Conservation (phyloP, 2,797 vertebrate genomes). For the Moxostoma hubbsi region DNA sequence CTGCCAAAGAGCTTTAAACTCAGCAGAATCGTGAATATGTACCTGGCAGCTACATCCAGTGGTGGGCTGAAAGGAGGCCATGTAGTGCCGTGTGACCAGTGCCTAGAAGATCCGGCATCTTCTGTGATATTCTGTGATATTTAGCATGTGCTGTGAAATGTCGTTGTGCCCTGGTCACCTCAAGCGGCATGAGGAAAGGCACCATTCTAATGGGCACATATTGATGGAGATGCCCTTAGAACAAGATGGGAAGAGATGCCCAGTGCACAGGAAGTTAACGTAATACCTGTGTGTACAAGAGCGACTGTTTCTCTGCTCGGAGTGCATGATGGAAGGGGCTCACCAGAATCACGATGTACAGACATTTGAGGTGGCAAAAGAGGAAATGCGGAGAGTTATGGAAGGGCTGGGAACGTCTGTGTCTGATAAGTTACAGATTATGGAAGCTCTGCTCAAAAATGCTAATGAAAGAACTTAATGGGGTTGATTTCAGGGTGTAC, state of each 20-base stretch:
- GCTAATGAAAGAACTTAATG: conserved; percentile 53
- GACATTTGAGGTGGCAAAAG: conserved; percentile 70
- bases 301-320: conserved; percentile 64
- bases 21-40: conserved; percentile 72
- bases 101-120: conserved; percentile 57
- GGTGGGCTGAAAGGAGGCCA: background rate
- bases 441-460: conserved; percentile 66
- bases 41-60: conserved; percentile 42
- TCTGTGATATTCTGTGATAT: conserved; percentile 79
- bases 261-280: conserved; percentile 65
- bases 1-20: conserved; percentile 79
- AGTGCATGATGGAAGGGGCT: conserved; percentile 64
- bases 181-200: conserved; percentile 69
- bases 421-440: conserved; percentile 68
- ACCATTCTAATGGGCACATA: conserved; percentile 62
- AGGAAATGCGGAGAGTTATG: conserved; percentile 73
- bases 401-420: conserved; percentile 69
- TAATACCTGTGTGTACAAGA: conserved; percentile 77
- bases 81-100: conserved; percentile 69
- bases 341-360: conserved; percentile 76
- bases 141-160: conserved; percentile 73
- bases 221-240: conserved; percentile 62
- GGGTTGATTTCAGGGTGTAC: too few species aligned
- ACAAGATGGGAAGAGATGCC: conserved; percentile 60
- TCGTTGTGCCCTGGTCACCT: conserved; percentile 79